Percentiles rank a stretch among this genome's conserved stretches.
These are phyloP conservation scores for Griposia aprilina DNA, from an alignment of 2,888 invertebrate species.

Conservation along the genomic window DNA sequence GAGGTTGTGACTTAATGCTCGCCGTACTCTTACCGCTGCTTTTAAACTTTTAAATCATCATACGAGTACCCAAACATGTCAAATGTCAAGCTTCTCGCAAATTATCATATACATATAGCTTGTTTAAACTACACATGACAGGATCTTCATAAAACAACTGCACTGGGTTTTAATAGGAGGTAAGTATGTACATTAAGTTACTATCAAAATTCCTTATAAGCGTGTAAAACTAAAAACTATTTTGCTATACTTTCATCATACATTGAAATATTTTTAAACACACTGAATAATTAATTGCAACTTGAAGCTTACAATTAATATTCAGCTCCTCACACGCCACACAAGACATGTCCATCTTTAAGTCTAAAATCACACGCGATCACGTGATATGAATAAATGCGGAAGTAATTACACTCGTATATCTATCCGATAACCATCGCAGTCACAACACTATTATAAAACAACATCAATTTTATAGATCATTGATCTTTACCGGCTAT, in stretches of 20 bases:
- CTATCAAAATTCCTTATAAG: not conserved
- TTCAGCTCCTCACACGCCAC: not conserved
- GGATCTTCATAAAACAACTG: too few relatives aligned
- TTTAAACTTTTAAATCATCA: too few relatives aligned
- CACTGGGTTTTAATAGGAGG: too few relatives aligned
- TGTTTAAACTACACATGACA: too few relatives aligned
- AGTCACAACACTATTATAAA: slow-evolving; percentile 60
- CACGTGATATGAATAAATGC: slow-evolving; percentile 27
- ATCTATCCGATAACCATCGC: slow-evolving; percentile 32
- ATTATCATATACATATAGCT: too few relatives aligned
- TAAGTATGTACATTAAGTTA: too few relatives aligned
- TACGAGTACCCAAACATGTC: too few relatives aligned
- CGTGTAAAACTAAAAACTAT: not conserved
- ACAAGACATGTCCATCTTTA: not conserved
- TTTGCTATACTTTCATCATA: too few relatives aligned
- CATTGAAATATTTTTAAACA: not conserved
- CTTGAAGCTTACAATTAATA: not conserved
- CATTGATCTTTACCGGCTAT: slow-evolving; percentile 71
- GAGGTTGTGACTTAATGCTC: too few relatives aligned
- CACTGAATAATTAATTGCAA: not conserved
- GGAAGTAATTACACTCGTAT: slow-evolving; percentile 47
- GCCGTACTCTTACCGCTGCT: too few relatives aligned
- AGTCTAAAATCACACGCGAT: slow-evolving; percentile 6
- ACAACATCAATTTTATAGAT: slow-evolving; percentile 70
- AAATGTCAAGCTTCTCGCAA: too few relatives aligned